Evolutionary conservation across 1,140 invertebrate species (phyloP), one percentile per base, ranked within the genome.

Genomic region (Fopius arisanus): DNA sequence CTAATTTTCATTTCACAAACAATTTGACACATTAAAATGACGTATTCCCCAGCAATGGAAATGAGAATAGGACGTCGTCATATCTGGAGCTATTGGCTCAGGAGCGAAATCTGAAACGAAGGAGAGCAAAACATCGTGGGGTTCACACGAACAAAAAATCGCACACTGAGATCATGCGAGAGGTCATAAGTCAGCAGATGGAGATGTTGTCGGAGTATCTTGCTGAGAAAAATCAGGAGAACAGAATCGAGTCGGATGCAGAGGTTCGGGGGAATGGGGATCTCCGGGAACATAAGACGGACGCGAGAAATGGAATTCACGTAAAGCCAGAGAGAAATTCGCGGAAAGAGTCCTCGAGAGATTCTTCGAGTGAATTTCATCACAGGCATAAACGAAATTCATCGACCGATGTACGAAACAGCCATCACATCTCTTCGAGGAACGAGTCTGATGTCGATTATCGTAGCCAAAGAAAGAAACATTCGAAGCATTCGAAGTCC

Each of bases 121-220:
- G 92, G 0, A 87, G 91, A 78, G 83, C 89, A 1, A 91, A 91
- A 78, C 91, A 93, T 76, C 90, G 89, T 81, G 89, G 90, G 23
- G 90, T 92, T 31, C 90, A 92, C 70, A 91, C 90, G 33, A 92
- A 91, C 79, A 89, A 90, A 66, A 90, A 90, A 77, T 92, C 90
- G 70, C 90, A 92, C 28, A 90, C 87, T 0, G 90, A 93, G 83
- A 88, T 92, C 23, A 80, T 92, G 12, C 86, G 91, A 9, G 91
- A 92, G 81, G 88, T 93, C 6, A 92, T 93, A 67, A 84, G 88
- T 68, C 89, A 90, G 31, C 92, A 93, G 81, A 91, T 91, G 87
- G 86, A 88, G 31, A 74, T 86, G 62, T 86, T 82, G 23, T 26
- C 19, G 3, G 85, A 88, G 67, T 80, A 85, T 67, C 48, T 86